A percentile compares a stretch with the other conserved stretches of the same genome.
Evolutionary conservation across 2,888 invertebrate species (phyloP).

Genomic region (Xanthorhoe spadicearia): DNA sequence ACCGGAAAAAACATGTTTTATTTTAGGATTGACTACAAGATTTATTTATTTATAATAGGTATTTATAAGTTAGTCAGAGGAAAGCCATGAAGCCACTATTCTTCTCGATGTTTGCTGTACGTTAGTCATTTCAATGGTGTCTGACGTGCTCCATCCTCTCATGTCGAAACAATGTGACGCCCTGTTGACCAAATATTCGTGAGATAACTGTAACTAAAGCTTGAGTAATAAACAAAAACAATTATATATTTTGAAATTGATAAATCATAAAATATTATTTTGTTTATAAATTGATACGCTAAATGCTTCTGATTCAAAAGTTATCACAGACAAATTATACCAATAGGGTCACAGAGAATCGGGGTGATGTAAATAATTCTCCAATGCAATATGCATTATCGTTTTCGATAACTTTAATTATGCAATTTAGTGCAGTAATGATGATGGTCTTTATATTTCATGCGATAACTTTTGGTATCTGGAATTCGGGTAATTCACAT

Average conservation of each 20-base stretch:
- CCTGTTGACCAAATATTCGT: slow-evolving; percentile 52
- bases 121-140: slow-evolving; percentile 72
- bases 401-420: not conserved
- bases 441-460: not conserved
- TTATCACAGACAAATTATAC: slow-evolving; percentile 10
- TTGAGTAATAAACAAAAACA: slow-evolving; percentile 8
- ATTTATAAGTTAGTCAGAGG: slow-evolving; percentile 21
- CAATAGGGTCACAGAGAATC: not conserved
- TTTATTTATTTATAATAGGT: not conserved
- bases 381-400: not conserved
- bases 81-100: slow-evolving; percentile 69
- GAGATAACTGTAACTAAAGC: not conserved
- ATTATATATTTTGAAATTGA: not conserved
- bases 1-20: slow-evolving; percentile 59
- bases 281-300: slow-evolving; percentile 26
- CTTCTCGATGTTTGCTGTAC: slow-evolving; percentile 66
- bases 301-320: slow-evolving; percentile 13
- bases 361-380: not conserved
- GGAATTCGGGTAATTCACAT: not conserved
- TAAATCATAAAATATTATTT: slow-evolving; percentile 5
- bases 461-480: not conserved
- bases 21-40: slow-evolving; percentile 46
- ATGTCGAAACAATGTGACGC: slow-evolving; percentile 81
- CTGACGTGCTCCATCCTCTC: slow-evolving; percentile 63
- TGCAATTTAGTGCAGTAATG: not conserved